phyloP scores from a whole-genome alignment of 1,140 invertebrate species.

The Tetramorium alpestre region DNA sequence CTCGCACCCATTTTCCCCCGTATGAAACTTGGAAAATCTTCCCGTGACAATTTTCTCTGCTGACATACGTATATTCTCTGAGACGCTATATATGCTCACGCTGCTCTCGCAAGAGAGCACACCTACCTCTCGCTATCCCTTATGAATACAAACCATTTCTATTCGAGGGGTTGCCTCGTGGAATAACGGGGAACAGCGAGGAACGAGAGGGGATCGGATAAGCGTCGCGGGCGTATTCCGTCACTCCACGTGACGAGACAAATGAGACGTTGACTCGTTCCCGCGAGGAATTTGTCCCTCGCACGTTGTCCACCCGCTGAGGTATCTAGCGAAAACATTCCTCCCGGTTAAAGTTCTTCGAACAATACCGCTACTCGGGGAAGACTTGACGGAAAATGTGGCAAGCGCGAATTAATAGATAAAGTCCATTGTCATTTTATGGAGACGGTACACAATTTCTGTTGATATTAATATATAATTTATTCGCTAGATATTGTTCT shows the following conservation, averaged over 20 bases:
- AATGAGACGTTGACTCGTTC: constrained; percentile 51
- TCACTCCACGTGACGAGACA: constrained; percentile 44
- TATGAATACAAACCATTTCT: constrained; percentile 70
- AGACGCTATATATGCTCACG: not conserved
- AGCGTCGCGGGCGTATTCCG: not conserved
- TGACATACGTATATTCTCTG: not conserved
- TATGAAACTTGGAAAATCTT: not conserved
- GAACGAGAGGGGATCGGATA: not conserved
- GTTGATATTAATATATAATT: not conserved
- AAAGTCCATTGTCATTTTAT: not conserved
- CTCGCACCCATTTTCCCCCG: not conserved
- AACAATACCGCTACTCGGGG: too few species aligned
- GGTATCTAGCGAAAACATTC: not conserved
- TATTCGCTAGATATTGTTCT: not conserved
- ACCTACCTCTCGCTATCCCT: constrained; percentile 57
- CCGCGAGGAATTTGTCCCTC: constrained; percentile 9
- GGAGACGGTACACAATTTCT: not conserved
- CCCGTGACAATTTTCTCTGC: not conserved
- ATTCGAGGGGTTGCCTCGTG: constrained; percentile 26
- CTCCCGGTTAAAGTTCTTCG: not conserved
- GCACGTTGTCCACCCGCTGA: not conserved
- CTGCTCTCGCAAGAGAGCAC: constrained; percentile 15
- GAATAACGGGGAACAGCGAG: not conserved
- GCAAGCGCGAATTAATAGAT: not conserved
- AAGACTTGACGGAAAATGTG: not conserved